phyloP scores from a whole-genome alignment of 2,113 vertebrate genomes.

The Boleophthalmus pectinirostris region DNA sequence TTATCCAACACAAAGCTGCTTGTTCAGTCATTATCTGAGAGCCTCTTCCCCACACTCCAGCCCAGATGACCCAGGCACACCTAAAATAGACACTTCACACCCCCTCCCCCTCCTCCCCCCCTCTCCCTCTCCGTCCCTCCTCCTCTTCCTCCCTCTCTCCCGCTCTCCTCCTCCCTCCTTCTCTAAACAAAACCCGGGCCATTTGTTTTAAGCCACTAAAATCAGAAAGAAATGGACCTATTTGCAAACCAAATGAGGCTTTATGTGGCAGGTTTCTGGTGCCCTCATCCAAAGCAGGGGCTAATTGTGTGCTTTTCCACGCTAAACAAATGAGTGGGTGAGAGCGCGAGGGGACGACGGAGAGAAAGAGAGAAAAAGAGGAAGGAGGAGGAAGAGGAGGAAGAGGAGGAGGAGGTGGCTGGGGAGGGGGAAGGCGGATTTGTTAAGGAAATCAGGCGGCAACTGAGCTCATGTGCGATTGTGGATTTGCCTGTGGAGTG shows the following conservation, averaged over 20 bases:
- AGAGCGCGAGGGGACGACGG: conserved; percentile 19
- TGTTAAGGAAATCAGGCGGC: conserved; percentile 71
- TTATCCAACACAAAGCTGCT: conserved; percentile 74
- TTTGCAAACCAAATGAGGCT: conserved; percentile 78
- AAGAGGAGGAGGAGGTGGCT: conserved; percentile 41
- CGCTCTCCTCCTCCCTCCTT: conserved; percentile 13
- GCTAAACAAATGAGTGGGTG: conserved; percentile 68
- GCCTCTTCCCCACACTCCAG: conserved; percentile 70
- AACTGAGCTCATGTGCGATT: conserved; percentile 54
- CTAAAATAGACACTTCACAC: conserved; percentile 67
- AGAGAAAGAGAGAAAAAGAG: conserved; percentile 17
- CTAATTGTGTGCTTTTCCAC: conserved; percentile 70
- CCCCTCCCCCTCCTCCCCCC: conserved; percentile 13
- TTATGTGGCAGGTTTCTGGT: conserved; percentile 64
- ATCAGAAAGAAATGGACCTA: conserved; percentile 70
- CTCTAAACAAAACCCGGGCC: conserved; percentile 58
- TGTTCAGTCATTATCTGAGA: conserved; percentile 77
- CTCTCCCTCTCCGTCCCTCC: conserved; percentile 3
- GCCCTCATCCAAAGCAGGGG: conserved; percentile 67
- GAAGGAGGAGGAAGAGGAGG: conserved; percentile 34
- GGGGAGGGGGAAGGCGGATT: conserved; percentile 54
- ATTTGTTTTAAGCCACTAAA: conserved; percentile 75
- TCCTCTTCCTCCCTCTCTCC: background rate
- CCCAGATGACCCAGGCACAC: conserved; percentile 65
- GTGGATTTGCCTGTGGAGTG: conserved; percentile 41